These are phyloP conservation scores for Chrysogorgia sp. DNA, from an alignment of 92 coral and sea anemone species.

Conservation along the genomic window DNA sequence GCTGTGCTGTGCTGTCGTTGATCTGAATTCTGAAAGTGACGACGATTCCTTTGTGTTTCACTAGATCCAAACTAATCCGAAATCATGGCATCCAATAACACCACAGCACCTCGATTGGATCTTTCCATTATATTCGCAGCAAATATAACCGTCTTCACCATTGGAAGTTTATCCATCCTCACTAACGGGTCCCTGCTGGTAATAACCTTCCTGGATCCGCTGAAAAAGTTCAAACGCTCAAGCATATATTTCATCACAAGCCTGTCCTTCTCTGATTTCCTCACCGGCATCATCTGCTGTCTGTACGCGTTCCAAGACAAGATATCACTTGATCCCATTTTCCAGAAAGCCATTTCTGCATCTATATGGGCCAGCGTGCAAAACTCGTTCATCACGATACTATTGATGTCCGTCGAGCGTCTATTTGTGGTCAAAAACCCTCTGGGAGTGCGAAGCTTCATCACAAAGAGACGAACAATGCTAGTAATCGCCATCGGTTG, in stretches of 20 bases:
- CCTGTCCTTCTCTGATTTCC: slow-evolving; percentile 17
- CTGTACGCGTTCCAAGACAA: neutral
- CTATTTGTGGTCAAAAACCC: slow-evolving; percentile 1
- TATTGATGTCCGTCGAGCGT: slow-evolving; percentile 31
- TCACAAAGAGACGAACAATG: slow-evolving; percentile 7
- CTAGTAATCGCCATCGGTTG: slow-evolving; percentile 9
- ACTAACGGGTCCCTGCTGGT: slow-evolving; percentile 1
- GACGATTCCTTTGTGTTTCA: too few species aligned
- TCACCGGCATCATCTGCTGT: slow-evolving; percentile 22
- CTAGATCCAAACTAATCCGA: too few species aligned
- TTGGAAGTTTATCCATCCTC: slow-evolving; percentile 2
- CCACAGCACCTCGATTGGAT: neutral
- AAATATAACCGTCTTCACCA: neutral
- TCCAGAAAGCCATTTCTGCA: neutral
- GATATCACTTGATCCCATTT: neutral
- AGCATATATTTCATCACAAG: slow-evolving; percentile 29
- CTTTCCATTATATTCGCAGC: slow-evolving; percentile 18
- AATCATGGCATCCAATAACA: neutral
- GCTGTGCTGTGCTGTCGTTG: too few species aligned
- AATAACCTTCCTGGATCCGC: slow-evolving; percentile 18
- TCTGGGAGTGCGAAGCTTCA: slow-evolving; percentile 2
- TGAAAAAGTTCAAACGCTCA: slow-evolving; percentile 21
- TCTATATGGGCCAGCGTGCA: slow-evolving; percentile 2
- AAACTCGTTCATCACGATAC: slow-evolving; percentile 22
- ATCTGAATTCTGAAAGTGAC: too few species aligned